Evolutionary conservation across 2,113 vertebrate species (phyloP).

Genomic region (Forbesichthys papilliferus): DNA sequence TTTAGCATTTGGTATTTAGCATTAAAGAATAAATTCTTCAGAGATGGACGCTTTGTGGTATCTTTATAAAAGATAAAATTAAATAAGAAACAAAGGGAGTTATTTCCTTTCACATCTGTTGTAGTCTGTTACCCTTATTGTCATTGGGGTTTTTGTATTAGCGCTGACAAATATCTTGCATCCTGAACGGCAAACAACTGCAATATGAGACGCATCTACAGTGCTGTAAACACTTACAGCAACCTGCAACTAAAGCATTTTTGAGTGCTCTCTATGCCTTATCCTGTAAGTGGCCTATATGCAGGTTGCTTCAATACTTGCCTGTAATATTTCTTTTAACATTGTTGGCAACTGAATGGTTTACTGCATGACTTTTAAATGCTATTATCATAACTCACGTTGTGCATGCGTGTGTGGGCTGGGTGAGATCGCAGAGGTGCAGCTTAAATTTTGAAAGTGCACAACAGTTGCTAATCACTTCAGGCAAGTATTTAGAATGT

Average conservation of each 20-base stretch:
- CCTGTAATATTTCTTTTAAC: not conserved
- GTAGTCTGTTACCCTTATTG: not conserved
- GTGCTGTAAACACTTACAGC: constrained; percentile 22
- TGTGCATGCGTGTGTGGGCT: not conserved
- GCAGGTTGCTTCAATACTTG: not conserved
- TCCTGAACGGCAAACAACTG: constrained; percentile 1
- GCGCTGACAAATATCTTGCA: not conserved
- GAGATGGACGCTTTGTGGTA: not conserved
- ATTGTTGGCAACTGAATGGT: not conserved
- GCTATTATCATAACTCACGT: not conserved
- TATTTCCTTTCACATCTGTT: not conserved
- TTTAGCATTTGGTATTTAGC: not conserved
- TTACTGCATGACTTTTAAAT: not conserved
- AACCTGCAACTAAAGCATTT: not conserved
- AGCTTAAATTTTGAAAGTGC: no score
- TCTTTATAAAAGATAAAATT: not conserved
- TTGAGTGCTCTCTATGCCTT: not conserved
- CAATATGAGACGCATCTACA: constrained; percentile 7
- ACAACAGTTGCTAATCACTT: no score
- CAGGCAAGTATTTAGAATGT: no score
- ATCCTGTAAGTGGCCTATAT: not conserved
- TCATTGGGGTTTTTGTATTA: not conserved
- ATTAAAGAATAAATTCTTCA: no score
- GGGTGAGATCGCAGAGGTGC: no score
- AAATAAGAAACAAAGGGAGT: not conserved